These are phyloP conservation scores for Sorex araneus DNA, from an alignment of 2,113 vertebrate genomes.

Conservation along the genomic window DNA sequence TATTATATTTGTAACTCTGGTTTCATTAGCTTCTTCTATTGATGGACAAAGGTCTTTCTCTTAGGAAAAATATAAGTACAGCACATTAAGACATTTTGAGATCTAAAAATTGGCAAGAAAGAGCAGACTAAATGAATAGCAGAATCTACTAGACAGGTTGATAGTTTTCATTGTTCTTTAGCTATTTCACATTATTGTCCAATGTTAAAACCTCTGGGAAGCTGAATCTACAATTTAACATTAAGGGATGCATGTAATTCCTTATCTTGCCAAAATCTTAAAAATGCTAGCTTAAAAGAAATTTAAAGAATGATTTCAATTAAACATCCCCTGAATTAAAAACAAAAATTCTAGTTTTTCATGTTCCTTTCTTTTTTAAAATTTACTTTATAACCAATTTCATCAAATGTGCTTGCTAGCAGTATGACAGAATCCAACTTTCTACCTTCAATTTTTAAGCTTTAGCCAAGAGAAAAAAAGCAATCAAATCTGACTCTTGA, in stretches of 20 bases:
- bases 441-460: neutral
- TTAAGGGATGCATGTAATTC: neutral
- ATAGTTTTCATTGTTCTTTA: constrained; percentile 12
- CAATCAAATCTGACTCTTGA: neutral
- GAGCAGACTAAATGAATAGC: neutral
- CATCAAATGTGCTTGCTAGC: neutral
- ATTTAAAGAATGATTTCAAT: constrained; percentile 47
- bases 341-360: neutral
- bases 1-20: neutral
- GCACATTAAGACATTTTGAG: neutral
- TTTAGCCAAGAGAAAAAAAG: neutral
- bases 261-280: constrained; percentile 21
- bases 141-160: neutral
- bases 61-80: neutral
- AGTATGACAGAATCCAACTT: neutral
- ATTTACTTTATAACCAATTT: neutral
- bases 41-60: neutral
- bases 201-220: neutral
- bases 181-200: neutral
- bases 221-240: neutral
- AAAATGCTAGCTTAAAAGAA: neutral
- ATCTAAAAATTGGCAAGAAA: neutral
- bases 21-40: neutral
- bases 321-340: neutral
- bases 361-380: neutral